A percentile compares a stretch with the other conserved stretches of the same genome.
Conservation (phyloP, 1,140 invertebrate species). For the Camponotus vicinus region DNA sequence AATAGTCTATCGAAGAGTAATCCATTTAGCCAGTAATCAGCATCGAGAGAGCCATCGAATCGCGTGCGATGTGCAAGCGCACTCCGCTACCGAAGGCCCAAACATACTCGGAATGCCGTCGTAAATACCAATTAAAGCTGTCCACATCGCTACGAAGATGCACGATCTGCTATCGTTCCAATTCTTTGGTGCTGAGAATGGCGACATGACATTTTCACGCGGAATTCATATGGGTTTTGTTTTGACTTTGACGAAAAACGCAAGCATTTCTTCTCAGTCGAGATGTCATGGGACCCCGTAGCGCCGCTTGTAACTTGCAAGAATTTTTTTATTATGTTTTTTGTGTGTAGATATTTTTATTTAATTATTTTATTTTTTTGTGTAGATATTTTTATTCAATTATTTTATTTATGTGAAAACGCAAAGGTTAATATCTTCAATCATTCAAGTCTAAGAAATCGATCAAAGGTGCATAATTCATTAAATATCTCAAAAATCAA, state of each 20-base stretch:
- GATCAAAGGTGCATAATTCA: too few species aligned
- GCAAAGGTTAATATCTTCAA: too few species aligned
- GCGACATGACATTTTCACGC: neutral
- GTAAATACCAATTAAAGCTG: slow-evolving; percentile 78
- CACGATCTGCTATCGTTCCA: neutral
- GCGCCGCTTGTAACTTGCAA: neutral
- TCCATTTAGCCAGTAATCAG: slow-evolving; percentile 79
- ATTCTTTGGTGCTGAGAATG: neutral
- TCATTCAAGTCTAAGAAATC: too few species aligned
- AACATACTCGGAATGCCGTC: slow-evolving; percentile 44
- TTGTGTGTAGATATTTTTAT: too few species aligned
- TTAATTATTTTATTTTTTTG: too few species aligned
- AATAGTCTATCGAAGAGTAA: slow-evolving; percentile 79
- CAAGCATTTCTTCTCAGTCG: neutral
- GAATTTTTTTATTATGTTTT: neutral
- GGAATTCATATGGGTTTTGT: neutral
- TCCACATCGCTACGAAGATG: slow-evolving; percentile 16
- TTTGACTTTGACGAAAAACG: neutral
- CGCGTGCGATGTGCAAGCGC: neutral
- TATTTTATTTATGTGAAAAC: too few species aligned
- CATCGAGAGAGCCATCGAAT: slow-evolving; percentile 63
- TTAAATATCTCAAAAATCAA: too few species aligned
- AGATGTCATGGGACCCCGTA: neutral
- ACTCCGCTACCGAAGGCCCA: neutral
- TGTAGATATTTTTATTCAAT: too few species aligned